Base-by-base conservation (phyloP, 2,797 vertebrate genomes). In the Merluccius polli region DNA sequence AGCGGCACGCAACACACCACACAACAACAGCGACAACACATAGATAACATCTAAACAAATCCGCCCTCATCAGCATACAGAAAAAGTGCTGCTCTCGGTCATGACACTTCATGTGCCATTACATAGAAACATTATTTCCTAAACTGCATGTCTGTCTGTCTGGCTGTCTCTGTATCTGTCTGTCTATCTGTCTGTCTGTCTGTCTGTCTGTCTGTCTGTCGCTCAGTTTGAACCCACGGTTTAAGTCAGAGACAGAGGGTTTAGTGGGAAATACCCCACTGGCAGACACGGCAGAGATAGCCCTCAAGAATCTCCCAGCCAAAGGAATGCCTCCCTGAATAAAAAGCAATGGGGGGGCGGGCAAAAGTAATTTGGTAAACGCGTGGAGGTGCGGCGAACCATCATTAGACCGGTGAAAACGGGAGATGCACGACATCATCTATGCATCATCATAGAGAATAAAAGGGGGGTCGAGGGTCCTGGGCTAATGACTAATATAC, bases 261-360 rank as follows among this genome's bases (percentile, higher is more conserved):
- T 83, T 86, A 78, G 87, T 86, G 89, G 89, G 90, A 88, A 91
- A 90, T 90, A 85, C 67, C 82, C 87, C 80, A 86, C 77, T 87
- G 87, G 85, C 87, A 85, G 81, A 81, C 79, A 78, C 30, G 73
- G 79, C 84, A 76, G 75, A 21, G 48, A n/a, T 4, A 7, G 18
- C 21, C 48, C 48, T 2, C 1, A 1, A 52, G 8, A 18, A 52
- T 4, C 48, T 21, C 21, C 48, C 48, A 21, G 21, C 41, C 41
- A 44, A 15, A 44, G 41, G 13, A 15, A 16, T 3, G 41, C 41
- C 41, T 44, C 13, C 41, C 41, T 44, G 41, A 44, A 44, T 44
- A 18, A 16, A 44, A 44, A 6, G 48, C 21, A 52, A 21, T n/a
- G n/a, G 15, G 13, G 41, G 41, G 36, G 36, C 41, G 12, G 41